Evolutionary conservation across 2,888 invertebrate genomes (phyloP).

Genomic region (Agrochola litura): DNA sequence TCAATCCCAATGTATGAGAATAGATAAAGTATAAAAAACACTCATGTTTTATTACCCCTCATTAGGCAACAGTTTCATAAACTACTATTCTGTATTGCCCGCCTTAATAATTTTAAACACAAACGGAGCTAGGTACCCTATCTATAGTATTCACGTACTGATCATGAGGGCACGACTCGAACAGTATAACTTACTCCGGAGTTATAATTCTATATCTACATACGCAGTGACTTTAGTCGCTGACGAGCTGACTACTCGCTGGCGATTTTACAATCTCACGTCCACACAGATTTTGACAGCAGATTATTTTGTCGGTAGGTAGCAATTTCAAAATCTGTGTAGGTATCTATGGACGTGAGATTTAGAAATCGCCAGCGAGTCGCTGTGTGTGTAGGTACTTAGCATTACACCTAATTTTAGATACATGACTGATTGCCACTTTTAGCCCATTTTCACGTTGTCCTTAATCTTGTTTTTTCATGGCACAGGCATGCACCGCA

Average conservation of each 20-base stretch:
- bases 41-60: too few relatives aligned
- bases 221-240: neutral
- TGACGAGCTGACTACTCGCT: neutral
- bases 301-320: neutral
- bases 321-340: neutral
- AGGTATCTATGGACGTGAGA: neutral
- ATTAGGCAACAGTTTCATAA: too few relatives aligned
- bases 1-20: too few relatives aligned
- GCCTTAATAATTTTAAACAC: neutral
- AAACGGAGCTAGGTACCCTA: neutral
- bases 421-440: neutral
- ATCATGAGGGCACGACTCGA: neutral
- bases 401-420: neutral
- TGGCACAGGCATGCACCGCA: conserved; percentile 98
- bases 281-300: neutral
- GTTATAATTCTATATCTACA: neutral
- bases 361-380: neutral
- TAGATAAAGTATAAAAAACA: too few relatives aligned
- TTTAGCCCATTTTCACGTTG: neutral
- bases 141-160: neutral
- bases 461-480: neutral
- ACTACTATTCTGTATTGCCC: neutral
- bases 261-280: neutral
- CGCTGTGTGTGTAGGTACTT: neutral
- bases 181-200: neutral